Conservation (phyloP, 2,113 vertebrate genomes). For the Gavialis gangeticus region DNA sequence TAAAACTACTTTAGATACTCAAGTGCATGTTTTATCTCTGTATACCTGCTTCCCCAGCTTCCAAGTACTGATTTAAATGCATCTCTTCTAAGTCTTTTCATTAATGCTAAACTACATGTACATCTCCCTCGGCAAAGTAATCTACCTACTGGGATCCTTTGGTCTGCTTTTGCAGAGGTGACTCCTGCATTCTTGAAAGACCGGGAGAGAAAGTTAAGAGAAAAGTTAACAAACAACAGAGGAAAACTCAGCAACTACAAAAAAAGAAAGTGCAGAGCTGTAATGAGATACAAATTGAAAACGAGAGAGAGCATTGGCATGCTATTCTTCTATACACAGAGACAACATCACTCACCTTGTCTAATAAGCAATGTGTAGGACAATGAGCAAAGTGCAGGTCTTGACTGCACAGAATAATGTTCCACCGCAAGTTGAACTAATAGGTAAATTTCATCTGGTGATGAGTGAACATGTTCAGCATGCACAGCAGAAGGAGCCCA, state of each 20-base stretch:
- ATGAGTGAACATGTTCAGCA: not conserved
- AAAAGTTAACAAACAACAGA: not conserved
- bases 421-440: not conserved
- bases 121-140: constrained; percentile 12
- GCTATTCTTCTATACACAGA: not conserved
- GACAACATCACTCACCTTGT: not conserved
- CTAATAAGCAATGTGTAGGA: not conserved
- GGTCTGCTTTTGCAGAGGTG: not conserved
- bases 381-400: not conserved
- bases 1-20: not conserved
- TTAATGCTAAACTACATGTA: not conserved
- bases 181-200: not conserved
- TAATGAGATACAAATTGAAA: constrained; percentile 13
- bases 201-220: not conserved
- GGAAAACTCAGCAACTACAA: not conserved
- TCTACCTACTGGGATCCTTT: not conserved
- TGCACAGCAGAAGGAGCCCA: not conserved
- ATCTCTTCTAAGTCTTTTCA: not conserved
- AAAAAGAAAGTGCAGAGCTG: not conserved
- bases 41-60: not conserved
- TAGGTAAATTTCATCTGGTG: not conserved
- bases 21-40: not conserved
- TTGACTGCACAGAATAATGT: not conserved
- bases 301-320: not conserved
- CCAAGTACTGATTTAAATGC: not conserved